Percentiles rank a stretch among this genome's conserved stretches.
phyloP scores from a whole-genome alignment of 2,797 vertebrate genomes.

The Sebastes trivittatus region DNA sequence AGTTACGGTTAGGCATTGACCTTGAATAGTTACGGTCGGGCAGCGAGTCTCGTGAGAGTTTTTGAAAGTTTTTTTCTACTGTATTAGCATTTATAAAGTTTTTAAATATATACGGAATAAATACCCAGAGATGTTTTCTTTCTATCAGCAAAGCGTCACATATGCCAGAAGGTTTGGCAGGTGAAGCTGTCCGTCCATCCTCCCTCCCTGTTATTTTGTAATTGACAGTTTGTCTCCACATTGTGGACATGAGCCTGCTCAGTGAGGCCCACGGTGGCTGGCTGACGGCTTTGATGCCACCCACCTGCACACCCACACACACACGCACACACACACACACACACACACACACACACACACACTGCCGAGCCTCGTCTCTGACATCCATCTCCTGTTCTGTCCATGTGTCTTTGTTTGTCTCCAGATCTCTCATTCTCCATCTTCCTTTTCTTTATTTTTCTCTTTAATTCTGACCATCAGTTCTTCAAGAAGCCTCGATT shows the following conservation, averaged over 20 bases:
- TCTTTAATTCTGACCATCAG: not conserved
- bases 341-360: slow-evolving; percentile 17
- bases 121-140: not conserved
- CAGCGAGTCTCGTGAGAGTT: no score
- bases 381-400: slow-evolving; percentile 20
- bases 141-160: not conserved
- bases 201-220: slow-evolving; percentile 6
- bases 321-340: slow-evolving; percentile 2
- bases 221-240: slow-evolving; percentile 6
- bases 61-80: accelerated
- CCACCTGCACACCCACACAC: slow-evolving; percentile 31
- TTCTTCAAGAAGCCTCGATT: not conserved
- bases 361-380: slow-evolving; percentile 1
- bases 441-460: not conserved
- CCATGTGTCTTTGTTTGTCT: slow-evolving; percentile 13
- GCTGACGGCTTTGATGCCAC: slow-evolving; percentile 15
- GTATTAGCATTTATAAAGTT: not conserved
- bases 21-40: no score
- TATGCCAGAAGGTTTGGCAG: slow-evolving; percentile 10
- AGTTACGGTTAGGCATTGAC: no score
- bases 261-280: slow-evolving; percentile 12
- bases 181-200: slow-evolving; percentile 13
- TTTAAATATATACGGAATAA: not conserved
- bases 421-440: not conserved
- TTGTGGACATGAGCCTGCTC: slow-evolving; percentile 10